Conservation (phyloP, 2,113 vertebrate species). For the Platysteira castanea region DNA sequence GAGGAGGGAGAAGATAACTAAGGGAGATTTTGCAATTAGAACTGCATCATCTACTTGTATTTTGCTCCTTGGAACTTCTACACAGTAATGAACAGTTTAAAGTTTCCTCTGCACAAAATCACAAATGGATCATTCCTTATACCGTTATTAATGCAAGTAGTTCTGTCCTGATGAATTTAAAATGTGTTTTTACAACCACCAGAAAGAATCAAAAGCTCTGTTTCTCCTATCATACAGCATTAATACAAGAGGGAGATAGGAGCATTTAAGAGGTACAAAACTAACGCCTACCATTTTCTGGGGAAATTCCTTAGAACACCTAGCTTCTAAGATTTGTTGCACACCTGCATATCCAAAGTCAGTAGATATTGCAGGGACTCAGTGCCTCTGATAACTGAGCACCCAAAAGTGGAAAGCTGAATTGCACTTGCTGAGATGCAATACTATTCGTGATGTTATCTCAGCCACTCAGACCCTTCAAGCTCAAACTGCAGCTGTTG, state of each 20-base stretch:
- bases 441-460: not conserved
- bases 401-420: not conserved
- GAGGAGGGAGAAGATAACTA: conserved; percentile 12
- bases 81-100: not conserved
- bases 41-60: not conserved
- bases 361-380: not conserved
- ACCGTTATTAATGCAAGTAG: not conserved
- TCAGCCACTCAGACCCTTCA: conserved; percentile 38
- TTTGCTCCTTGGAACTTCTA: not conserved
- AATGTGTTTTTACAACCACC: not conserved
- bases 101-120: not conserved
- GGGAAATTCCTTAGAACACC: not conserved
- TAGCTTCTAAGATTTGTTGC: not conserved
- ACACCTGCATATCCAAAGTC: not conserved
- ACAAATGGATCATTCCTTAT: not conserved
- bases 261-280: not conserved
- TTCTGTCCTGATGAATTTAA: not conserved
- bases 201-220: not conserved
- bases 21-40: conserved; percentile 30
- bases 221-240: not conserved
- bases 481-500: conserved; percentile 21
- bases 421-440: not conserved
- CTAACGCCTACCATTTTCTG: not conserved
- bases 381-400: not conserved
- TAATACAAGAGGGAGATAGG: not conserved